These are phyloP conservation scores for Oligia latruncula DNA, from an alignment of 2,888 invertebrate genomes.

Conservation along the genomic window DNA sequence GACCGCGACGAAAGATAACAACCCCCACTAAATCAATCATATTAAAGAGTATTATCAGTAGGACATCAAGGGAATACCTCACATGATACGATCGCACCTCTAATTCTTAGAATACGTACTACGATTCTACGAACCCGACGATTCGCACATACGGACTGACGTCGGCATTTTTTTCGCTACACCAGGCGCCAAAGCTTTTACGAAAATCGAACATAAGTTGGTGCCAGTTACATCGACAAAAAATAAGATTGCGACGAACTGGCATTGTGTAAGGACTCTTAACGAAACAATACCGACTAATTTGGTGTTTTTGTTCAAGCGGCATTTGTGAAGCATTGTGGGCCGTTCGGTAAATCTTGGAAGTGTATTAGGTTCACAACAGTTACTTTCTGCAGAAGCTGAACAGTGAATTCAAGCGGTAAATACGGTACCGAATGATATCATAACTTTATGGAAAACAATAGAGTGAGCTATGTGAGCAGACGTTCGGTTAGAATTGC, in stretches of 20 bases:
- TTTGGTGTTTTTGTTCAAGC: conserved; percentile 73
- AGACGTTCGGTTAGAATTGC: conserved; percentile 35
- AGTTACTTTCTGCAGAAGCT: conserved; percentile 70
- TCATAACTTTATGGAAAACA: conserved; percentile 46
- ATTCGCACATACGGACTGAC: conserved; percentile 82
- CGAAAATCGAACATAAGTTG: conserved; percentile 72
- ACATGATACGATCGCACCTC: conserved; percentile 68
- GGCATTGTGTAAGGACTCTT: conserved; percentile 79
- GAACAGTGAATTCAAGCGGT: conserved; percentile 54
- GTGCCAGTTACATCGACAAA: conserved; percentile 72
- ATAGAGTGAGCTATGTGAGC: conserved; percentile 26
- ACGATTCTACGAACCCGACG: conserved; percentile 79
- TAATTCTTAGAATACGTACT: conserved; percentile 79
- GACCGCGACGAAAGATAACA: background rate
- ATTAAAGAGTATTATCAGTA: conserved; percentile 26
- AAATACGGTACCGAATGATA: conserved; percentile 48
- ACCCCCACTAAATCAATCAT: conserved; percentile 13
- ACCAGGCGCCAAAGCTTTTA: conserved; percentile 88
- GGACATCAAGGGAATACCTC: conserved; percentile 64
- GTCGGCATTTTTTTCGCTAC: conserved; percentile 78
- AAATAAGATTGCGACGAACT: conserved; percentile 81
- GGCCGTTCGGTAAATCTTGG: conserved; percentile 59
- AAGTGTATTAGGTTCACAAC: conserved; percentile 71
- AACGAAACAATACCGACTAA: conserved; percentile 85
- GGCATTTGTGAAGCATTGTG: conserved; percentile 66